A percentile compares a stretch with the other conserved stretches of the same genome.
These are phyloP conservation scores for Onychomys torridus DNA, from an alignment of 2,797 vertebrate genomes.

Conservation along the genomic window DNA sequence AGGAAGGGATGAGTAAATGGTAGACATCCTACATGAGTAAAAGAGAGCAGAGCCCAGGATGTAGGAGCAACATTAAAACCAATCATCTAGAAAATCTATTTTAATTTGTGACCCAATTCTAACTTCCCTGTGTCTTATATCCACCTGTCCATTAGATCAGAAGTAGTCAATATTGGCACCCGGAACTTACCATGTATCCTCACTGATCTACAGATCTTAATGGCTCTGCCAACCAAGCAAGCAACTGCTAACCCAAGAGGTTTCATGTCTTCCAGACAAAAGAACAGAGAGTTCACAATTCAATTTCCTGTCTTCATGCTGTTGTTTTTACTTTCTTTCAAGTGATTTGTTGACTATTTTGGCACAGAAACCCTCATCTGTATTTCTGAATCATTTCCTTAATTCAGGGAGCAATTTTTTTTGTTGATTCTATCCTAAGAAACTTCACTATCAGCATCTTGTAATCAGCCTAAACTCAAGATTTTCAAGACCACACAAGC, in stretches of 20 bases:
- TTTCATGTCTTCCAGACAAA: background rate
- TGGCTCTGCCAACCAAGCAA: background rate
- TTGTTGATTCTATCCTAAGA: conserved; percentile 1
- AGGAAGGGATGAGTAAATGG: background rate
- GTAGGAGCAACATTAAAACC: background rate
- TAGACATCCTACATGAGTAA: background rate
- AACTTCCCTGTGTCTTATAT: background rate
- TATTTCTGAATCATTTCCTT: background rate
- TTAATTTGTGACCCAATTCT: background rate
- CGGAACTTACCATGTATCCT: background rate
- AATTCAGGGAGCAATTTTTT: background rate
- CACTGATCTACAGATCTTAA: background rate
- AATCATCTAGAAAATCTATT: background rate
- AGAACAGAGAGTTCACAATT: background rate
- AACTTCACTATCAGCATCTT: background rate
- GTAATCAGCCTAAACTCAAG: background rate
- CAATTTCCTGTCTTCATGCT: background rate
- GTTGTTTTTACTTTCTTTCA: conserved; percentile 19
- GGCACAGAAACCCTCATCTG: background rate
- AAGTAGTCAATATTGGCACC: background rate
- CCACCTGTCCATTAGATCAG: background rate
- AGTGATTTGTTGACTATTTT: background rate
- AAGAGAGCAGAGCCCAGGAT: background rate
- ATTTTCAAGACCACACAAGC: conserved; percentile 44
- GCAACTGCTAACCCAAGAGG: background rate